Evolutionary conservation across 2,113 vertebrate genomes (phyloP), one percentile per base, ranked within the genome.

Genomic region (Felis chaus): DNA sequence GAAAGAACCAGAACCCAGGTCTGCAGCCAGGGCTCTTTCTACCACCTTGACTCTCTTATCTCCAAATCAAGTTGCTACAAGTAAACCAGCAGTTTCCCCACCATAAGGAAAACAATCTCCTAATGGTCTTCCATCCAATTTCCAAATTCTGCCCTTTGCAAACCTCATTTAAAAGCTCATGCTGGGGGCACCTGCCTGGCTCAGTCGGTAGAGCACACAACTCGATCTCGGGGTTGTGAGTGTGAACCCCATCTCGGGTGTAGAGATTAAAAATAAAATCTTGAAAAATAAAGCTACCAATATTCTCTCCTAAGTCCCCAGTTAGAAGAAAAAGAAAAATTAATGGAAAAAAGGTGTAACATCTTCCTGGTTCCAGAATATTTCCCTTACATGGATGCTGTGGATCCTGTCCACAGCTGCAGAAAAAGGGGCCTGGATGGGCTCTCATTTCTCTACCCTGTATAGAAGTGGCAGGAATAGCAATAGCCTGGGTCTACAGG

Each of bases 111-210:
- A 96, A 82, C 8, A 41, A 85, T 91, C 68, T 95, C 68, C 61
- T 86, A 86, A 79, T 16, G 29, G 11, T 87, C 69, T 92, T 83
- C 76, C 5, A 68, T 23, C 15, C 36, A 61, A 76, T 71, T 92
- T 91, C 61, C 73, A 91, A 94, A 93, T 29, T 65, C 79, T 96
- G 74, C 12, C 73, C 68, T 89, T 74, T 66, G 48, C 36, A 84
- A 97, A 82, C 41, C 29, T 65, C 69, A 92, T 82, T 84, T 83
- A 90, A 90, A 92, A 97, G 39, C 39, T 94, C n/a, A 63, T 33
- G 76, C n/a, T 87, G 57, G 57, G 57, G 57, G 57, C 21, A 8
- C 2, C 57, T 61, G 57, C 21, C 21, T 61, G 57, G 57, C 21
- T 61, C 57, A 19, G 57, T 61, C 7, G 57, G 57, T 61, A 61